Conservation (phyloP, 2,888 invertebrate species). For the Campaea margaritaria region DNA sequence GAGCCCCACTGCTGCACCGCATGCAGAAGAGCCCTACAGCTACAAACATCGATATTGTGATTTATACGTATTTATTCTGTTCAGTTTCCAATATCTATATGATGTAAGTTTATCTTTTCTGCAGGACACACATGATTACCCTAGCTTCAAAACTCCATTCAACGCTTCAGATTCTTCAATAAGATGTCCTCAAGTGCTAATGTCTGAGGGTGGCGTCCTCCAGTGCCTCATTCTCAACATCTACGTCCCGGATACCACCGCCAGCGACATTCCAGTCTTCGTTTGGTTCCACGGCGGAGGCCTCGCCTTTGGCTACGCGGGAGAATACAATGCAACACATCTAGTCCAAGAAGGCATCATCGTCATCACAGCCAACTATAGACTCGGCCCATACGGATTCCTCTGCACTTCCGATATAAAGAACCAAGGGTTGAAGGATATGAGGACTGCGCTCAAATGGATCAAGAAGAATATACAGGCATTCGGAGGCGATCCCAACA, state of each 20-base stretch:
- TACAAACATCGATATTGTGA: too few relatives aligned
- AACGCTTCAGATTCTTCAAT: conserved; percentile 55
- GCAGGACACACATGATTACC: conserved; percentile 50
- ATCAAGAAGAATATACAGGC: conserved; percentile 60
- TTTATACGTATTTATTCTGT: too few relatives aligned
- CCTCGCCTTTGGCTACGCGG: conserved; percentile 58
- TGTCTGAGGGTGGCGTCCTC: conserved; percentile 45
- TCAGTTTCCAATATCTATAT: not conserved
- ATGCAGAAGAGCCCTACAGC: too few relatives aligned
- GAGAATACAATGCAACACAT: conserved; percentile 58
- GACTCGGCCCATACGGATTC: conserved; percentile 71
- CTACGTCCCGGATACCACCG: conserved; percentile 50
- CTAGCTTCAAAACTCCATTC: conserved; percentile 53
- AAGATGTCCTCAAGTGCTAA: conserved; percentile 55
- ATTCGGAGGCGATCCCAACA: conserved; percentile 62
- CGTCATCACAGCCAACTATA: conserved; percentile 61
- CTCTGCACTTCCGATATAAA: conserved; percentile 61
- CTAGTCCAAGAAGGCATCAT: conserved; percentile 58
- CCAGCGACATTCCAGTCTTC: conserved; percentile 55
- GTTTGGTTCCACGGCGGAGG: conserved; percentile 74
- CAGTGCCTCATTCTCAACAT: conserved; percentile 57
- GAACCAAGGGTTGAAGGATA: conserved; percentile 70
- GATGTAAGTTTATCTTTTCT: conserved; percentile 34
- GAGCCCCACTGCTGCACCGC: too few relatives aligned
- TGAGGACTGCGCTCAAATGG: conserved; percentile 64